Conservation (phyloP, 2,113 vertebrate genomes). For the Terrapene triunguis region DNA sequence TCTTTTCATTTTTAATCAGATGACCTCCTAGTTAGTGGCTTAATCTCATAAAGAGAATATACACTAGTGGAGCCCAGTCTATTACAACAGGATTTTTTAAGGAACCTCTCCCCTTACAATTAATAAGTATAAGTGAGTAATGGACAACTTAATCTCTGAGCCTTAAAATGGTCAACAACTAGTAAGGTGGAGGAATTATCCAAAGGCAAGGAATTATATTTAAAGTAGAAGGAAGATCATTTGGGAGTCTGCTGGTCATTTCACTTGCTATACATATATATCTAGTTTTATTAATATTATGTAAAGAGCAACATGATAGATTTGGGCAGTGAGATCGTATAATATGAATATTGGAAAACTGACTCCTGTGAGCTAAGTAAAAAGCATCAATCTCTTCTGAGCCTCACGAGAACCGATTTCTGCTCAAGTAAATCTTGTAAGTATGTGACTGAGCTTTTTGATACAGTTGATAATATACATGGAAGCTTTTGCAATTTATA, state of each 20-base stretch:
- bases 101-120: neutral
- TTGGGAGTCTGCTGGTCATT: neutral
- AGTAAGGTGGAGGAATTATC: neutral
- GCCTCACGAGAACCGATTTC: neutral
- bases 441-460: neutral
- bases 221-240: neutral
- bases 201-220: neutral
- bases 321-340: neutral
- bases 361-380: neutral
- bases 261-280: neutral
- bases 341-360: neutral
- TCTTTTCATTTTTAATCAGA: neutral
- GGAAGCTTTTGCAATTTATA: neutral
- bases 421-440: neutral
- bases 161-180: neutral
- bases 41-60: neutral
- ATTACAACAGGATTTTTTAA: neutral
- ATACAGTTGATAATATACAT: neutral
- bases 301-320: neutral
- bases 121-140: neutral
- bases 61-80: neutral
- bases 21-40: neutral
- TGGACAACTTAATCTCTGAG: neutral
- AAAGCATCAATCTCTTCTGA: neutral
- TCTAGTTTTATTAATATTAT: neutral